Conservation (phyloP, 2,113 vertebrate species). For the Rhegmatorhina hoffmannsi region DNA sequence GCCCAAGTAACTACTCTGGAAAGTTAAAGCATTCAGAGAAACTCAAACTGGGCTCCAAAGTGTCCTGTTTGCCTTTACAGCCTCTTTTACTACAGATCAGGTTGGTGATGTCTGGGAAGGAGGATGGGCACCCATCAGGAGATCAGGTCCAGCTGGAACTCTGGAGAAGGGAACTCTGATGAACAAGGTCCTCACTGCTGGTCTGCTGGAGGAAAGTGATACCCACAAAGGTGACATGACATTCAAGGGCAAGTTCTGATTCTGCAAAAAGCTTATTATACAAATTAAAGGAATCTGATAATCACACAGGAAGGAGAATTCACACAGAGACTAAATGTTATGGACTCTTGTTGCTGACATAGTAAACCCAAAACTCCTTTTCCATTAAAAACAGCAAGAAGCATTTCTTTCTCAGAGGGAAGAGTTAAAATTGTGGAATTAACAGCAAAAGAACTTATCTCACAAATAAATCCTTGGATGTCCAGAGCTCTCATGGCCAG, state of each 20-base stretch:
- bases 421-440: background rate
- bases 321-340: background rate
- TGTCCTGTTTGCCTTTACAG: background rate
- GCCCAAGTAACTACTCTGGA: background rate
- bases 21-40: background rate
- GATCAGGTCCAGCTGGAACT: background rate
- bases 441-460: background rate
- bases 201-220: slow-evolving; percentile 2
- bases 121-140: background rate
- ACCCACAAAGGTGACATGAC: background rate
- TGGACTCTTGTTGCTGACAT: background rate
- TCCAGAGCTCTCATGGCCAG: slow-evolving; percentile 70
- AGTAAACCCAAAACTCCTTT: background rate
- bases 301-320: background rate
- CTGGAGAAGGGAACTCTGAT: slow-evolving; percentile 64
- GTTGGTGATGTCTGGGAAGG: background rate
- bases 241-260: slow-evolving; percentile 57
- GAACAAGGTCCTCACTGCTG: slow-evolving; percentile 55
- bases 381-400: background rate
- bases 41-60: background rate
- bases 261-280: slow-evolving; percentile 33
- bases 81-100: background rate
- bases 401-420: background rate
- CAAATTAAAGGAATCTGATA: background rate
- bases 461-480: slow-evolving; percentile 51